These are phyloP conservation scores for Drosophila micromelanica DNA, from an alignment of 1,140 invertebrate genomes.

Conservation along the genomic window DNA sequence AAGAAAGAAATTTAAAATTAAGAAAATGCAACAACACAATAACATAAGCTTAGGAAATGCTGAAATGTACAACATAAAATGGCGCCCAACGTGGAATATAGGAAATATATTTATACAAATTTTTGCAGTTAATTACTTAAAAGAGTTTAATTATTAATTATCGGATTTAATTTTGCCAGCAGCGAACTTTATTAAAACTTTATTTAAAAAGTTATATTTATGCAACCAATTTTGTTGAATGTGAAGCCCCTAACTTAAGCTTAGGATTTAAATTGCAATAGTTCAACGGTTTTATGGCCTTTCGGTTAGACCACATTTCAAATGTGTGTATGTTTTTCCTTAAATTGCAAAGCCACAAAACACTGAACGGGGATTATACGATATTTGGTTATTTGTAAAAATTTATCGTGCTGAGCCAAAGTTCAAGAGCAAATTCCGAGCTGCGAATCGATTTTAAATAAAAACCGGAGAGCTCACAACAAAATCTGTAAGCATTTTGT, in stretches of 20 bases:
- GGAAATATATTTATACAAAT: too few relatives aligned
- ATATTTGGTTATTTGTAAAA: slow-evolving; percentile 4
- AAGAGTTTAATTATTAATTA: too few relatives aligned
- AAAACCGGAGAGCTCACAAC: slow-evolving; percentile 61
- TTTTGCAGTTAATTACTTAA: too few relatives aligned
- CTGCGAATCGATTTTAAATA: slow-evolving; percentile 72
- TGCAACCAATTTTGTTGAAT: slow-evolving; percentile 9
- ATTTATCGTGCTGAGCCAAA: slow-evolving; percentile 12
- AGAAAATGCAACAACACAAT: too few relatives aligned
- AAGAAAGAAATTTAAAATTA: neutral
- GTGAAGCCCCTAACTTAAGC: slow-evolving; percentile 8
- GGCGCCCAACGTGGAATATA: too few relatives aligned
- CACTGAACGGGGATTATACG: slow-evolving; percentile 50
- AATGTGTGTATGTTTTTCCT: slow-evolving; percentile 30
- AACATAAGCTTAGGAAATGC: too few relatives aligned
- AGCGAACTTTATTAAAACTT: too few relatives aligned
- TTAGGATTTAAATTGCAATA: slow-evolving; percentile 37
- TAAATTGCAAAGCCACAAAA: slow-evolving; percentile 64
- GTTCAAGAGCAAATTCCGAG: slow-evolving; percentile 38
- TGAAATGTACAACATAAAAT: too few relatives aligned
- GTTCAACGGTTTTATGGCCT: slow-evolving; percentile 39
- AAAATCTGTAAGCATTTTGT: slow-evolving; percentile 72
- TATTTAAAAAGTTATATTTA: too few relatives aligned
- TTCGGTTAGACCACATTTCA: slow-evolving; percentile 31
- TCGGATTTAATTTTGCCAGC: too few relatives aligned